phyloP scores from a whole-genome alignment of 2,113 vertebrate genomes.

The Xenopus tropicalis region DNA sequence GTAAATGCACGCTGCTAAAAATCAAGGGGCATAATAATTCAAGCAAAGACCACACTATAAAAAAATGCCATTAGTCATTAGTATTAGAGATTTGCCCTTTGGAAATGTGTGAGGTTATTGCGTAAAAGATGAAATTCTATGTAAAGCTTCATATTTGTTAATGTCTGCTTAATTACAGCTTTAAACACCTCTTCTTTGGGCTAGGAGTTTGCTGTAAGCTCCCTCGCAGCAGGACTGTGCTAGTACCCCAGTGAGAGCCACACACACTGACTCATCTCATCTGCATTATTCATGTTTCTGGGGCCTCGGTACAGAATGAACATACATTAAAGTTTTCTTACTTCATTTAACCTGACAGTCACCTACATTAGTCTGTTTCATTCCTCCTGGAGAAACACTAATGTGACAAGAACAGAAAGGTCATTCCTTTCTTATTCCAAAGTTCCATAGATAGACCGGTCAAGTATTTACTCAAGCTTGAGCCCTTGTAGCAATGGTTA shows the following conservation, averaged over 20 bases:
- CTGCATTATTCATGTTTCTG: background rate
- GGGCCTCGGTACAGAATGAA: background rate
- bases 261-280: slow-evolving; percentile 26
- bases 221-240: slow-evolving; percentile 28
- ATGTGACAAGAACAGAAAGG: too few species aligned
- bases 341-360: background rate
- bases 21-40: too few species aligned
- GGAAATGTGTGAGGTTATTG: background rate
- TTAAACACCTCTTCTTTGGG: slow-evolving; percentile 18
- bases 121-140: slow-evolving; percentile 4
- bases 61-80: too few species aligned
- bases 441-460: too few species aligned
- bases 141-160: slow-evolving; percentile 31
- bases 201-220: slow-evolving; percentile 15
- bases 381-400: background rate
- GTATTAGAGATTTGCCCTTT: too few species aligned
- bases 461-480: too few species aligned
- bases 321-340: background rate
- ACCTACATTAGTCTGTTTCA: background rate
- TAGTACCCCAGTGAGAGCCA: slow-evolving; percentile 15
- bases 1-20: too few species aligned
- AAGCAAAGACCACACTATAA: too few species aligned
- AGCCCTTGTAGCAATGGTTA: too few species aligned
- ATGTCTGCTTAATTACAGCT: slow-evolving; percentile 29
- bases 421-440: too few species aligned